Conservation (phyloP, 2,797 vertebrate species). For the Halcyon leucocephala region DNA sequence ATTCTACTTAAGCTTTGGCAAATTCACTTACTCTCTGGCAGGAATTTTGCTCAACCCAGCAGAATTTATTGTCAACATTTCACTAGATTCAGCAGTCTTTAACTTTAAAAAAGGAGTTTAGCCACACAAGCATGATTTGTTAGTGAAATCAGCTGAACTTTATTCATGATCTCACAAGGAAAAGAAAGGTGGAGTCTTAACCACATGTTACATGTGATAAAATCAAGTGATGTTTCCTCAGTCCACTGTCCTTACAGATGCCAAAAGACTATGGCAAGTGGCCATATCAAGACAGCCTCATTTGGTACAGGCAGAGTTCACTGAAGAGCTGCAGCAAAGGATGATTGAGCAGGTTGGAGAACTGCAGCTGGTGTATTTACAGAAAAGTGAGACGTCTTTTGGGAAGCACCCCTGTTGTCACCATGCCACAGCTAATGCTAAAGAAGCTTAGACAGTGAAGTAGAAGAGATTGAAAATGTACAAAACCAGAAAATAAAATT, state of each 20-base stretch:
- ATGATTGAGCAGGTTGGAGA: background rate
- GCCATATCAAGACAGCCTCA: background rate
- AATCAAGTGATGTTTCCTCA: background rate
- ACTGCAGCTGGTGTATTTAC: background rate
- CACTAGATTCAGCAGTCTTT: conserved; percentile 24
- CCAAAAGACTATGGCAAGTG: background rate
- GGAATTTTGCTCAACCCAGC: background rate
- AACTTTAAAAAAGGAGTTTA: background rate
- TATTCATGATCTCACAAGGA: background rate
- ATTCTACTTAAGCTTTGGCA: conserved; percentile 18
- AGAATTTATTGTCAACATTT: conserved; percentile 32
- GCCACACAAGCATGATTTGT: background rate
- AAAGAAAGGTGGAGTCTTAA: background rate
- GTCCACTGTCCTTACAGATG: background rate
- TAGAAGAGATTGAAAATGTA: background rate
- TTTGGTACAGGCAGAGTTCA: background rate
- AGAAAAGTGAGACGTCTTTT: background rate
- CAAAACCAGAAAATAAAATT: background rate
- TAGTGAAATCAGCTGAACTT: background rate
- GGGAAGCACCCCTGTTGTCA: accelerated
- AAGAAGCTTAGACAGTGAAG: background rate
- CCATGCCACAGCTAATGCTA: background rate
- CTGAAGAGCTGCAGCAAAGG: background rate
- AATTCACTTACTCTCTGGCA: background rate
- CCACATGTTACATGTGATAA: accelerated